phyloP scores from a whole-genome alignment of 2,113 vertebrate genomes.

The Phaethon lepturus region DNA sequence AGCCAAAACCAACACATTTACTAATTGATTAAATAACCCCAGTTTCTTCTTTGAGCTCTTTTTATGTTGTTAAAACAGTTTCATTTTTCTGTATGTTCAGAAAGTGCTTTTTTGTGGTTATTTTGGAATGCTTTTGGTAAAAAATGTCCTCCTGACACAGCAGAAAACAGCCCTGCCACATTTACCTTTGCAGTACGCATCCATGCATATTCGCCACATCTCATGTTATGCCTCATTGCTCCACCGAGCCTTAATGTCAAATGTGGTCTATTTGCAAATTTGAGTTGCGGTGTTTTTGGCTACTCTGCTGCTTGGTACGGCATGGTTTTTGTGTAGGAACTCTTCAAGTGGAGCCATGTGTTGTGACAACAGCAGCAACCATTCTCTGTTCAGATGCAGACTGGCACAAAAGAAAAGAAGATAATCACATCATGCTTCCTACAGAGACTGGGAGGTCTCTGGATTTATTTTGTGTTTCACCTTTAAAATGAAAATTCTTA shows the following conservation, averaged over 20 bases:
- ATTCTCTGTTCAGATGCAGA: neutral
- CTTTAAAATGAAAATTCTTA: neutral
- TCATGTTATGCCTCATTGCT: neutral
- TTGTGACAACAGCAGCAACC: neutral
- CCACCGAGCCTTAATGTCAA: neutral
- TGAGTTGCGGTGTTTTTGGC: neutral
- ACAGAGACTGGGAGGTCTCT: neutral
- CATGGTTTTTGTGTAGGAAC: neutral
- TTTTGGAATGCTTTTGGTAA: neutral
- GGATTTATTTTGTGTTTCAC: neutral
- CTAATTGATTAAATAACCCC: neutral
- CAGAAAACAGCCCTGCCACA: neutral
- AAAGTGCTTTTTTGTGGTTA: neutral
- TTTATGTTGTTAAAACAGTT: neutral
- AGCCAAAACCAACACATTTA: neutral
- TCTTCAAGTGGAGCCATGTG: neutral
- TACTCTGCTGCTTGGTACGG: neutral
- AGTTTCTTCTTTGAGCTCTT: neutral
- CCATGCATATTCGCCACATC: neutral
- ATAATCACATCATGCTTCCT: neutral
- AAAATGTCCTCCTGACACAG: neutral
- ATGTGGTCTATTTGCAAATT: neutral
- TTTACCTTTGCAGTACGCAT: neutral
- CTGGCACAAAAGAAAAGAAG: neutral
- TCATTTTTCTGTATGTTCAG: neutral